These are phyloP conservation scores for Cottoperca gobio DNA, from an alignment of 2,797 vertebrate genomes.

Conservation along the genomic window DNA sequence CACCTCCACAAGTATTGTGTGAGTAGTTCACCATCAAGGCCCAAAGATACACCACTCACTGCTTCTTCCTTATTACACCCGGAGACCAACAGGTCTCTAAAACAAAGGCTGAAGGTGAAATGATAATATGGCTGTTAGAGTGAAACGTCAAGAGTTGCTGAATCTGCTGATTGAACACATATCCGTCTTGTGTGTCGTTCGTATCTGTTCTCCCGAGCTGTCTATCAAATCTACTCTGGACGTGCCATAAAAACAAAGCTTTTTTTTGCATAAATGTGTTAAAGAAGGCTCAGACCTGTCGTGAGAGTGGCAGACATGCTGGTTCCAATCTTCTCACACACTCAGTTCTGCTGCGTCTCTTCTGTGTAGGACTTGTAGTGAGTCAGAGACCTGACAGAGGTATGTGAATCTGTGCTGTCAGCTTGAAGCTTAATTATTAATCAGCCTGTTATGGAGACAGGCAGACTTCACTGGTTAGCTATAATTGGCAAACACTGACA, in stretches of 20 bases:
- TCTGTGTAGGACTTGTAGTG: too few relatives aligned
- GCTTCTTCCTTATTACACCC: constrained; percentile 2
- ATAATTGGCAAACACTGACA: background rate
- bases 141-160: background rate
- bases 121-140: background rate
- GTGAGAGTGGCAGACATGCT: constrained; percentile 44
- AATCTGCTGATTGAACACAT: background rate
- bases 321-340: constrained; percentile 5
- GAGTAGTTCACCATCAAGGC: too few relatives aligned
- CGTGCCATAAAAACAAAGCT: background rate
- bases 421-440: constrained; percentile 78
- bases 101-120: background rate
- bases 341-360: background rate
- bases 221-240: background rate
- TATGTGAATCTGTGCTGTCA: constrained; percentile 18
- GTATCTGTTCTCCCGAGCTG: background rate
- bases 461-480: constrained; percentile 47
- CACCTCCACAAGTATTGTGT: too few relatives aligned
- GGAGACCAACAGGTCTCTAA: background rate
- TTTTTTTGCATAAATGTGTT: background rate
- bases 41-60: background rate
- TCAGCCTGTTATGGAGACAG: constrained; percentile 46
- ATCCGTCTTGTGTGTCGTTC: background rate
- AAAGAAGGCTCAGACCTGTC: constrained; percentile 54
- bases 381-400: constrained; percentile 10